These are phyloP conservation scores for Pimephales promelas DNA, from an alignment of 2,113 vertebrate genomes.

Conservation along the genomic window DNA sequence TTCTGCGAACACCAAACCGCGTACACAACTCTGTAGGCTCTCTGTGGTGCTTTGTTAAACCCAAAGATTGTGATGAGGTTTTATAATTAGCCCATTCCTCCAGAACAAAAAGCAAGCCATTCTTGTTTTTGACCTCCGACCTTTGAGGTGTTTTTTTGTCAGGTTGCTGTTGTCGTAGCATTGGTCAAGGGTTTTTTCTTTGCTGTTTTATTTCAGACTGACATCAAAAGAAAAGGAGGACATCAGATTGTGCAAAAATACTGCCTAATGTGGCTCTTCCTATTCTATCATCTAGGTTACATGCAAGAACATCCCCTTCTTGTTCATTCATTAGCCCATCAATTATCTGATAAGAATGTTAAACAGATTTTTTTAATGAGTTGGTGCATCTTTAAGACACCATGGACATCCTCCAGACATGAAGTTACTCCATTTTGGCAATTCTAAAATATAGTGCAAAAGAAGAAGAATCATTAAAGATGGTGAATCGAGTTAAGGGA, in stretches of 20 bases:
- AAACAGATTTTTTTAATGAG: too few relatives aligned
- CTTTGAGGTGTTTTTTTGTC: constrained; percentile 35
- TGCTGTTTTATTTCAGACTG: constrained; percentile 37
- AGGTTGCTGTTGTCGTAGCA: constrained; percentile 28
- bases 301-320: neutral
- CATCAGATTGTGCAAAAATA: constrained; percentile 8
- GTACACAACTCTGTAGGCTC: constrained; percentile 42
- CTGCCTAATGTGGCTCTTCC: constrained; percentile 31
- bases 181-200: constrained; percentile 38
- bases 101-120: constrained; percentile 50
- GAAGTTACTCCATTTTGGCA: neutral
- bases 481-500: neutral
- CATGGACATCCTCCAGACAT: neutral
- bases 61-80: constrained; percentile 57
- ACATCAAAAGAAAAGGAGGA: constrained; percentile 56
- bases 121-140: constrained; percentile 48
- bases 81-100: constrained; percentile 60
- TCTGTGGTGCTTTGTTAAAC: constrained; percentile 52
- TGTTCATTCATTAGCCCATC: constrained; percentile 16
- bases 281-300: constrained; percentile 22
- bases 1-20: constrained; percentile 52
- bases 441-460: neutral
- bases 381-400: neutral
- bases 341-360: too few relatives aligned
- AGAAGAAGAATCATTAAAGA: neutral